These are phyloP conservation scores for Drosophila sordidula DNA, from an alignment of 2,888 invertebrate genomes.

Conservation along the genomic window DNA sequence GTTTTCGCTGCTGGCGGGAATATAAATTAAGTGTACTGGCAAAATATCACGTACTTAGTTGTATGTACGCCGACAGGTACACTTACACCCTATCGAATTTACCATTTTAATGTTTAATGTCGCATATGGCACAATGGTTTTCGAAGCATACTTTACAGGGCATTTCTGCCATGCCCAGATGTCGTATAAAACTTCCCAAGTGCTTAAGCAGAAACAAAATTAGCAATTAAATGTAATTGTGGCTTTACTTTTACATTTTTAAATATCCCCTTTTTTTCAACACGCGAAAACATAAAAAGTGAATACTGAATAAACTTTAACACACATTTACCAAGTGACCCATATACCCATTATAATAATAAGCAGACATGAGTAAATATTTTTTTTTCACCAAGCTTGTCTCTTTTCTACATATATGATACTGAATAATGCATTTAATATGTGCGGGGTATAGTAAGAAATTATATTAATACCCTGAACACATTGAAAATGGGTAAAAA, in stretches of 20 bases:
- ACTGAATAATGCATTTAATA: neutral
- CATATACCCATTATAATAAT: too few species aligned
- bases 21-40: conserved; percentile 44
- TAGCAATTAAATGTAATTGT: neutral
- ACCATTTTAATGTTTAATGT: conserved; percentile 1
- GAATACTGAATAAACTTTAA: neutral
- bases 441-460: conserved; percentile 40
- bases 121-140: conserved; percentile 1
- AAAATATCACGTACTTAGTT: conserved; percentile 36
- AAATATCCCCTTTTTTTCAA: neutral
- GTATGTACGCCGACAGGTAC: neutral
- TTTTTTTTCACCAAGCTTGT: neutral
- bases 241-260: neutral
- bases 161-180: conserved; percentile 5
- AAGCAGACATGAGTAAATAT: neutral
- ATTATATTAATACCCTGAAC: conserved; percentile 29
- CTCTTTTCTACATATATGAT: neutral
- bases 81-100: conserved; percentile 2
- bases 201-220: neutral
- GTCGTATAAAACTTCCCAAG: neutral
- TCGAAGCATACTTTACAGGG: conserved; percentile 32
- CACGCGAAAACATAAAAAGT: too few species aligned
- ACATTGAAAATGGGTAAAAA: too few species aligned
- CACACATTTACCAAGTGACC: too few species aligned
- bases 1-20: conserved; percentile 34